Evolutionary conservation across 2,113 vertebrate genomes (phyloP).

Genomic region (Nyctereutes procyonoides): DNA sequence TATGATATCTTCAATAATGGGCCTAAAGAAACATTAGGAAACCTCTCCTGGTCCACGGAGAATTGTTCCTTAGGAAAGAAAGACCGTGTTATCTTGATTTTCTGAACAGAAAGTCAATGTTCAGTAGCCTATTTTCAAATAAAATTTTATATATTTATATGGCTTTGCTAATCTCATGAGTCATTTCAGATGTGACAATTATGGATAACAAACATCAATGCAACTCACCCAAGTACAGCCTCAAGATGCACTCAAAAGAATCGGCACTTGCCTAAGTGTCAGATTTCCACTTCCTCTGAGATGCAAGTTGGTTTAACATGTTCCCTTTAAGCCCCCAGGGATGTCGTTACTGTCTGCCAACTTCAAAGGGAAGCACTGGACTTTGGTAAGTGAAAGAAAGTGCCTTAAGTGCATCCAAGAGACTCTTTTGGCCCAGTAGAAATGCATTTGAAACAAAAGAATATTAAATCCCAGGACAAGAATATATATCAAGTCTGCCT

Average conservation of each 20-base stretch:
- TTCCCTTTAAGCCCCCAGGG: neutral
- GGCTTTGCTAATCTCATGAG: constrained; percentile 46
- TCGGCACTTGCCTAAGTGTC: constrained; percentile 33
- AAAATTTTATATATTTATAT: constrained; percentile 51
- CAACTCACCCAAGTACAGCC: constrained; percentile 44
- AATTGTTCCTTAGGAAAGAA: constrained; percentile 44
- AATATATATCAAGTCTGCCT: neutral
- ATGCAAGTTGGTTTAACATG: neutral
- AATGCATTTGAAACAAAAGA: constrained; percentile 9
- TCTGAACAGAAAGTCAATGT: constrained; percentile 55
- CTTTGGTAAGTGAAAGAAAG: constrained; percentile 11
- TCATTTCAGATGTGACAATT: constrained; percentile 56
- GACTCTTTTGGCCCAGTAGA: neutral
- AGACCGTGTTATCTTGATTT: neutral
- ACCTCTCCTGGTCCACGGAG: neutral
- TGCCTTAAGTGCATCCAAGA: constrained; percentile 28
- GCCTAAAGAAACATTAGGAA: neutral
- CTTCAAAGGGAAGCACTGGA: constrained; percentile 43
- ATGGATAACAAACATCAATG: neutral
- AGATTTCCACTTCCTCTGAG: constrained; percentile 12
- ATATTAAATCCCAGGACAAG: neutral
- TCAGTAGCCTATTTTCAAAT: constrained; percentile 59
- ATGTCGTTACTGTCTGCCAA: constrained; percentile 43
- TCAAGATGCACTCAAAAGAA: constrained; percentile 30
- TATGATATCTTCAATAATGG: neutral